Percentiles rank a stretch among this genome's conserved stretches.
phyloP scores from a whole-genome alignment of 2,113 vertebrate genomes.

The Aphyosemion australe region DNA sequence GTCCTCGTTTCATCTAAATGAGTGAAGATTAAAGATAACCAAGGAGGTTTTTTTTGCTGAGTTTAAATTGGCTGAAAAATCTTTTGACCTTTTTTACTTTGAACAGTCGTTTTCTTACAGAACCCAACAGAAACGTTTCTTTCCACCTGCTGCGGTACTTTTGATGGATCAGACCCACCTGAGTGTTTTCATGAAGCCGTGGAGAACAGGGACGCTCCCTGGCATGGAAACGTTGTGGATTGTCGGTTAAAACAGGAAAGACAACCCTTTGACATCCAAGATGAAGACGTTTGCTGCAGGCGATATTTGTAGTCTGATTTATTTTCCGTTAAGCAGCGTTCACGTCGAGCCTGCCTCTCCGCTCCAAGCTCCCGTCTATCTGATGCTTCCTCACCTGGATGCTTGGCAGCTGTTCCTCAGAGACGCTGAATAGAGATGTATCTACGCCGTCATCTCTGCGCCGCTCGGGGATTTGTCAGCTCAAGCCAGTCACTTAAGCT shows the following conservation, averaged over 20 bases:
- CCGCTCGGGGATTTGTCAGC: slow-evolving; percentile 48
- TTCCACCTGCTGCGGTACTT: too few relatives aligned
- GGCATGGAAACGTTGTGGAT: neutral
- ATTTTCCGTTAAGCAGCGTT: slow-evolving; percentile 25
- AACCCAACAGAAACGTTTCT: too few relatives aligned
- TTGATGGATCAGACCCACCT: too few relatives aligned
- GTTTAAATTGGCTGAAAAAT: too few relatives aligned
- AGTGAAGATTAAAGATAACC: too few relatives aligned
- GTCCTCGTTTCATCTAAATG: too few relatives aligned
- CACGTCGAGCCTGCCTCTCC: slow-evolving; percentile 1
- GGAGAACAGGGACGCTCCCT: neutral
- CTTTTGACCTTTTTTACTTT: too few relatives aligned
- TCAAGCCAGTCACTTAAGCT: slow-evolving; percentile 29
- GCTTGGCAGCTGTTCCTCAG: slow-evolving; percentile 36
- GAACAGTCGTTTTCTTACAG: too few relatives aligned
- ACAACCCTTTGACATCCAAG: neutral
- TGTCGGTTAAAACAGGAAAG: slow-evolving; percentile 4
- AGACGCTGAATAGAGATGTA: slow-evolving; percentile 42
- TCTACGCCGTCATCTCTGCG: slow-evolving; percentile 21
- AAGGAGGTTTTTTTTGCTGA: too few relatives aligned
- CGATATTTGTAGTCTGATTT: slow-evolving; percentile 31
- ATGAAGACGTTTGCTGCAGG: slow-evolving; percentile 9
- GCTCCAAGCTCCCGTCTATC: slow-evolving; percentile 14
- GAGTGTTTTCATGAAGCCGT: neutral
- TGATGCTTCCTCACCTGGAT: slow-evolving; percentile 44